Percentiles rank a stretch among this genome's conserved stretches.
Conservation (phyloP, 2,888 invertebrate species). For the Trichopria drosophilae region DNA sequence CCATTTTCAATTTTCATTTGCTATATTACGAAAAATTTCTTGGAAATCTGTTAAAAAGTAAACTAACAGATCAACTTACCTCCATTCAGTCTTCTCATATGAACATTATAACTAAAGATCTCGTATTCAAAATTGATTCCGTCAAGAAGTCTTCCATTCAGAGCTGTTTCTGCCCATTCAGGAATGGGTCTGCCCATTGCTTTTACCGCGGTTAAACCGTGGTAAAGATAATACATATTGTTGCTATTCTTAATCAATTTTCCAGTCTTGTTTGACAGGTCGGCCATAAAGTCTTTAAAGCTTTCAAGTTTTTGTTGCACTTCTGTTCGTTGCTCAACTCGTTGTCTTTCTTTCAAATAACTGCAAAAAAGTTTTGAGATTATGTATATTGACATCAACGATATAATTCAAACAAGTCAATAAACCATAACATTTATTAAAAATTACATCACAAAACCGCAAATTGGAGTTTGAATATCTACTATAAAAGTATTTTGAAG, state of each 20-base stretch:
- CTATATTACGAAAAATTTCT: too few relatives aligned
- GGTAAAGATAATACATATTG: constrained; percentile 43
- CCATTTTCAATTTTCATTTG: too few relatives aligned
- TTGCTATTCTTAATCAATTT: constrained; percentile 33
- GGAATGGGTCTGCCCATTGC: constrained; percentile 63
- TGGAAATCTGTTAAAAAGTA: too few relatives aligned
- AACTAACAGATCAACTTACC: too few relatives aligned
- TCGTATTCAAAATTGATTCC: constrained; percentile 62
- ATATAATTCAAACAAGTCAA: too few relatives aligned
- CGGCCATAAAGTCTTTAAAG: constrained; percentile 35
- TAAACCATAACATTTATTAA: neutral
- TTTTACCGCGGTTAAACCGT: constrained; percentile 56
- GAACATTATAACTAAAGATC: constrained; percentile 62
- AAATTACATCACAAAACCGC: too few relatives aligned
- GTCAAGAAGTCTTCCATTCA: constrained; percentile 61
- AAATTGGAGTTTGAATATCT: too few relatives aligned
- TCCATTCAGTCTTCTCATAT: constrained; percentile 62
- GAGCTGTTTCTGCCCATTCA: constrained; percentile 62
- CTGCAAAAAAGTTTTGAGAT: too few relatives aligned
- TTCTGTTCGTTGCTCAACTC: constrained; percentile 30
- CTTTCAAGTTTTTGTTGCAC: constrained; percentile 25
- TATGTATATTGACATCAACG: too few relatives aligned
- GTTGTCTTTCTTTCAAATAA: constrained; percentile 35
- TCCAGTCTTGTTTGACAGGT: constrained; percentile 37
- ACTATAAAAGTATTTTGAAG: too few relatives aligned